A percentile compares a stretch with the other conserved stretches of the same genome.
Conservation (phyloP, 2,888 invertebrate genomes). For the Amiota minor region DNA sequence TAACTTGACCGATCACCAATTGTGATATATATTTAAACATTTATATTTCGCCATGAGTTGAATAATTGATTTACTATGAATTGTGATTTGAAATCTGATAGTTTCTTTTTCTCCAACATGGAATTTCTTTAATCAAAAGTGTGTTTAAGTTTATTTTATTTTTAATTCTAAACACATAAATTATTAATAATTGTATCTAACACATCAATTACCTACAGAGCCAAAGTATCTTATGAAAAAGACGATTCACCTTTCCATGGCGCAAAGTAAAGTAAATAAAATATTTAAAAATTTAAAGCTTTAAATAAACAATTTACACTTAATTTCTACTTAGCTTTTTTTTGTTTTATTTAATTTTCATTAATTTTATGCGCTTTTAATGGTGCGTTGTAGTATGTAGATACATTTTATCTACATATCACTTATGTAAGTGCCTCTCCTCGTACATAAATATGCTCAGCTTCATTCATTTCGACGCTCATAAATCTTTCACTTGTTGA, state of each 20-base stretch:
- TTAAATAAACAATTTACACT: slow-evolving; percentile 45
- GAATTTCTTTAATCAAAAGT: too few species aligned
- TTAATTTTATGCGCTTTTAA: slow-evolving; percentile 34
- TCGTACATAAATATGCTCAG: slow-evolving; percentile 47
- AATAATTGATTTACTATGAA: background rate
- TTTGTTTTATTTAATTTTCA: slow-evolving; percentile 16
- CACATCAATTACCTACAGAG: too few species aligned
- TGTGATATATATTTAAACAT: too few species aligned
- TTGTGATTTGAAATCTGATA: background rate
- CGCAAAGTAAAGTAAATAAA: background rate
- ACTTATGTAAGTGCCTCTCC: background rate
- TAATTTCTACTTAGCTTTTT: too few species aligned
- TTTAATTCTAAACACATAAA: too few species aligned
- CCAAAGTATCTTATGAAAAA: too few species aligned
- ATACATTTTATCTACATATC: slow-evolving; percentile 10
- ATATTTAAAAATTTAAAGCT: slow-evolving; percentile 18
- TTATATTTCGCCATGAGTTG: too few species aligned
- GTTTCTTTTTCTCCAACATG: too few species aligned
- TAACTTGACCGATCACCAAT: too few species aligned
- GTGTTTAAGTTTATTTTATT: too few species aligned
- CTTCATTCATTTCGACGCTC: slow-evolving; percentile 43
- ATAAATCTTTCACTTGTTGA: slow-evolving; percentile 70
- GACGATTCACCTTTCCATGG: background rate
- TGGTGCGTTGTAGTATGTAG: background rate
- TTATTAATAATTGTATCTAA: too few species aligned